These are phyloP conservation scores for Hypocryptadius cinnamomeus DNA, from an alignment of 2,113 vertebrate species.

Conservation along the genomic window DNA sequence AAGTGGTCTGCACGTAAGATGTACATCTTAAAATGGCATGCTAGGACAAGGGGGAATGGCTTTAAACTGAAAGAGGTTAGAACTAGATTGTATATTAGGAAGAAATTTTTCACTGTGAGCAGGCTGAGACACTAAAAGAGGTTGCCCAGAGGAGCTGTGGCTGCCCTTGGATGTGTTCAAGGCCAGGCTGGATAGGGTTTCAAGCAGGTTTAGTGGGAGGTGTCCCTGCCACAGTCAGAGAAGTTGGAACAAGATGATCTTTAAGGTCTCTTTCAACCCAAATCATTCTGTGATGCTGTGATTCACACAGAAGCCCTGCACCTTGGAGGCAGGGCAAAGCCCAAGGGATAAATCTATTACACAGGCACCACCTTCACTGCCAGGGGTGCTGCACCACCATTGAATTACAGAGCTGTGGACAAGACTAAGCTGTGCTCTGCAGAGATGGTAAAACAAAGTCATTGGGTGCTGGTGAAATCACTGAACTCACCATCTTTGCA, in stretches of 20 bases:
- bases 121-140: neutral
- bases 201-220: neutral
- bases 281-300: neutral
- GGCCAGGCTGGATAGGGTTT: neutral
- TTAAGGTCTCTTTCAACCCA: neutral
- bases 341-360: neutral
- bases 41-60: neutral
- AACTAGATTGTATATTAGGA: neutral
- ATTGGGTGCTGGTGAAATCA: neutral
- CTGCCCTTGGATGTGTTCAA: neutral
- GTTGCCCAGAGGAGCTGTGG: neutral
- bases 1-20: neutral
- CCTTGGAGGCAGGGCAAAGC: neutral
- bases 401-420: neutral
- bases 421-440: neutral
- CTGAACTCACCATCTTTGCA: neutral
- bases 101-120: neutral
- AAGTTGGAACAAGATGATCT: neutral
- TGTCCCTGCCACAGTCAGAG: neutral
- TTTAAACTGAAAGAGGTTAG: neutral
- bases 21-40: neutral
- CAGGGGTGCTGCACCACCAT: neutral
- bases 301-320: neutral
- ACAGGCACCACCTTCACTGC: neutral
- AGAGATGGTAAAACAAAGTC: neutral